Percentiles rank a stretch among this genome's conserved stretches.
Conservation (phyloP, 2,888 invertebrate genomes). For the Polia nebulosa region DNA sequence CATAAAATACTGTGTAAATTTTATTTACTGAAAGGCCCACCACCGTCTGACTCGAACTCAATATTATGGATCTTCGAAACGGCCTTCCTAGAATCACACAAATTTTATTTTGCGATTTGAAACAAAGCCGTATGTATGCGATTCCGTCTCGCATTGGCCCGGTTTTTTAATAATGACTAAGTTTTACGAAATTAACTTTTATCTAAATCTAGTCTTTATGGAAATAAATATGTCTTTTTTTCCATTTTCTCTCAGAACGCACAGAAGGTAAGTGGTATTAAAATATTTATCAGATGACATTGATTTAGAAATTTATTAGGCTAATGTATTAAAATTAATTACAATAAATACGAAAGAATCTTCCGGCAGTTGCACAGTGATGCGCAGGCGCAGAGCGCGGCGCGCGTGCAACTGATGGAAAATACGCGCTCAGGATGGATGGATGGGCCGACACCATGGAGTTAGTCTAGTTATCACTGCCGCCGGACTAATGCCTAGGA, state of each 20-base stretch:
- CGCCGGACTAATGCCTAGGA: slow-evolving; percentile 79
- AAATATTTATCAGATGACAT: slow-evolving; percentile 39
- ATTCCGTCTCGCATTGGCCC: background rate
- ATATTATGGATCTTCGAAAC: background rate
- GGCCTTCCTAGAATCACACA: background rate
- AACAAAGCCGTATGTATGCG: background rate
- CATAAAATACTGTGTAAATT: no score
- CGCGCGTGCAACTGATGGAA: slow-evolving; percentile 89
- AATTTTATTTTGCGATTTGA: background rate
- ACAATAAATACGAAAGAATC: slow-evolving; percentile 73
- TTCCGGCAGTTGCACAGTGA: slow-evolving; percentile 89
- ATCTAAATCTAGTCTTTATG: background rate
- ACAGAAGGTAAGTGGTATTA: slow-evolving; percentile 11
- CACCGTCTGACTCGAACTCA: background rate
- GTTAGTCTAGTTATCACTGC: slow-evolving; percentile 78
- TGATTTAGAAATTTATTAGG: slow-evolving; percentile 72
- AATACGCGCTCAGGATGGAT: slow-evolving; percentile 83
- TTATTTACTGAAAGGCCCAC: background rate
- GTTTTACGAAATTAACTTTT: background rate
- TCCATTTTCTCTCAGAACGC: background rate
- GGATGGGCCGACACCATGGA: slow-evolving; percentile 85
- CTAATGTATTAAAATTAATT: slow-evolving; percentile 72
- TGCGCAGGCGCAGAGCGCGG: slow-evolving; percentile 65
- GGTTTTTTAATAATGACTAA: no score
- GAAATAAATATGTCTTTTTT: background rate